A percentile compares a stretch with the other conserved stretches of the same genome.
Evolutionary conservation across 2,113 vertebrate genomes (phyloP).

Genomic region (Bos javanicus): DNA sequence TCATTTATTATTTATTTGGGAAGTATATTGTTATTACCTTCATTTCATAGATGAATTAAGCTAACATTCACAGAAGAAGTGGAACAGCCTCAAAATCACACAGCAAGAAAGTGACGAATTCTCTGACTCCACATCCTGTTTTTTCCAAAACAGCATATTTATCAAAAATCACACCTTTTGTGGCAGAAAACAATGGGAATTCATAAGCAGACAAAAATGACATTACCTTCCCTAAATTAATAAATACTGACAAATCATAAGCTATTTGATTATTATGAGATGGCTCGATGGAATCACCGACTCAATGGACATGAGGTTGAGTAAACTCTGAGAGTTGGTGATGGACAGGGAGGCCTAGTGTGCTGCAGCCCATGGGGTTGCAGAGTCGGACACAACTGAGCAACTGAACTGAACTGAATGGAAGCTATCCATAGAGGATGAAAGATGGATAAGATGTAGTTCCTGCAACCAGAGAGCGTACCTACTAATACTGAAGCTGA

Average conservation of each 20-base stretch:
- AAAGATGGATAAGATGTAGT: not conserved
- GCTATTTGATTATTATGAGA: not conserved
- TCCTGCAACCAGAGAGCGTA: not conserved
- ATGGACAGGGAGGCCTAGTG: not conserved
- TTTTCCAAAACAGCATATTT: not conserved
- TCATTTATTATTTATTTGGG: not conserved
- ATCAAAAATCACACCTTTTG: not conserved
- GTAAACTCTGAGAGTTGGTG: not conserved
- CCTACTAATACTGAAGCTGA: not conserved
- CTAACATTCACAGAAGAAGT: not conserved
- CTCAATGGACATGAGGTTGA: not conserved
- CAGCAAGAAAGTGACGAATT: not conserved
- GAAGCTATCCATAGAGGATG: not conserved
- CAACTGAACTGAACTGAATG: not conserved
- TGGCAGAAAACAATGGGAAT: not conserved
- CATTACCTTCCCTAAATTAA: not conserved
- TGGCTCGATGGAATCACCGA: not conserved
- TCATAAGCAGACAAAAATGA: not conserved
- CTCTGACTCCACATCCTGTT: not conserved
- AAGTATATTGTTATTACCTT: not conserved
- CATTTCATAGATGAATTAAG: constrained; percentile 20
- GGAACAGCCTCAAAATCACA: not conserved
- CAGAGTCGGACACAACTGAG: not conserved
- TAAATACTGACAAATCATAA: not conserved
- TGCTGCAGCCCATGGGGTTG: not conserved